A percentile compares a stretch with the other conserved stretches of the same genome.
Conservation (phyloP, 2,797 vertebrate species). For the Danio choprae region DNA sequence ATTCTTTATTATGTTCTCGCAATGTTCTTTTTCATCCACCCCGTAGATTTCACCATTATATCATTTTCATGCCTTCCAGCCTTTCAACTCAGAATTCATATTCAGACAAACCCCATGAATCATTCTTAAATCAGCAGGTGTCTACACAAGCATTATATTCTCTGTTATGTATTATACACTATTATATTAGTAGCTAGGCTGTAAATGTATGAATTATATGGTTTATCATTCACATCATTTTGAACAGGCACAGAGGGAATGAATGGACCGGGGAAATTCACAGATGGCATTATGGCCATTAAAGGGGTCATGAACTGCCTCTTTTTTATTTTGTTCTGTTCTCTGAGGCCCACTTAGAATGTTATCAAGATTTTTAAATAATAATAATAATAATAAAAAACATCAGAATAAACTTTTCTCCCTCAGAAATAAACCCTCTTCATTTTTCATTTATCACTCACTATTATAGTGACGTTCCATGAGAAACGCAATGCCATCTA, state of each 20-base stretch:
- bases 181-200: not conserved
- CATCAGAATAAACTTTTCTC: no score
- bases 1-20: not conserved
- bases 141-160: not conserved
- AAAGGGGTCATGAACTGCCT: not conserved
- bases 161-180: not conserved
- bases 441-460: no score
- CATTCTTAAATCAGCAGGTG: slow-evolving; percentile 12
- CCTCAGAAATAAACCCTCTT: no score
- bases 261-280: not conserved
- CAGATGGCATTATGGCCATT: not conserved
- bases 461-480: no score
- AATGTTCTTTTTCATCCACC: not conserved
- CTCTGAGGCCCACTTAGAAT: no score
- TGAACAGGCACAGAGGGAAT: not conserved
- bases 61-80: not conserved
- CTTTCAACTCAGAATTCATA: not conserved
- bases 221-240: not conserved
- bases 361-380: no score
- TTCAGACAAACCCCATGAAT: slow-evolving; percentile 13
- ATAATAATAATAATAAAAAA: no score
- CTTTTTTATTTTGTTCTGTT: no score
- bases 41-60: not conserved
- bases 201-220: slow-evolving; percentile 4
- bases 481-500: no score